Conservation (phyloP, 2,797 vertebrate genomes). For the Cuniculus paca region DNA sequence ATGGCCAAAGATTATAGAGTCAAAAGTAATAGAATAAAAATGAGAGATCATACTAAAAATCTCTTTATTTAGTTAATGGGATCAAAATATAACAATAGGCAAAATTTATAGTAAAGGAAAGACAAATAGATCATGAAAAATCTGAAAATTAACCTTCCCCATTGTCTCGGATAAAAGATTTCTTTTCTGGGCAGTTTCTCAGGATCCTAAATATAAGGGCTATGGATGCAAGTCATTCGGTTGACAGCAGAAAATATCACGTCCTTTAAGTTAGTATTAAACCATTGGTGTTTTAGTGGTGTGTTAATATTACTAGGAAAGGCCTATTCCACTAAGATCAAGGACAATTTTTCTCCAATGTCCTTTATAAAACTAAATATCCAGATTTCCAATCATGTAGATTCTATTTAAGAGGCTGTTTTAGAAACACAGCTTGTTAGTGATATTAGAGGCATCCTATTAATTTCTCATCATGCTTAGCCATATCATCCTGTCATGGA, state of each 20-base stretch:
- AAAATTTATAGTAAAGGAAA: neutral
- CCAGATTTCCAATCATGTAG: neutral
- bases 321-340: neutral
- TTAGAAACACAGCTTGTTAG: neutral
- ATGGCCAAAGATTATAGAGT: neutral
- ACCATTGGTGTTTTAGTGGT: neutral
- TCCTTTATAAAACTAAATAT: neutral
- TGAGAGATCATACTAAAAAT: neutral
- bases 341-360: neutral
- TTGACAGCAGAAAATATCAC: neutral
- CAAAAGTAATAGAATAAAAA: neutral
- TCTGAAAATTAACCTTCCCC: constrained; percentile 39
- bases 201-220: neutral
- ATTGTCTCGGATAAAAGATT: neutral
- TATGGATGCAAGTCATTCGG: neutral
- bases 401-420: neutral
- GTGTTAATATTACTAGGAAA: neutral
- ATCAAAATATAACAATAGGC: neutral
- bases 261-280: constrained; percentile 12
- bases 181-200: neutral
- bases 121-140: neutral
- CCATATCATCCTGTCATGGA: neutral
- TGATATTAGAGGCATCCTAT: neutral
- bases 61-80: neutral
- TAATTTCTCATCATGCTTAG: neutral